Conservation (phyloP, 2,888 invertebrate species). For the Acleris holmiana region DNA sequence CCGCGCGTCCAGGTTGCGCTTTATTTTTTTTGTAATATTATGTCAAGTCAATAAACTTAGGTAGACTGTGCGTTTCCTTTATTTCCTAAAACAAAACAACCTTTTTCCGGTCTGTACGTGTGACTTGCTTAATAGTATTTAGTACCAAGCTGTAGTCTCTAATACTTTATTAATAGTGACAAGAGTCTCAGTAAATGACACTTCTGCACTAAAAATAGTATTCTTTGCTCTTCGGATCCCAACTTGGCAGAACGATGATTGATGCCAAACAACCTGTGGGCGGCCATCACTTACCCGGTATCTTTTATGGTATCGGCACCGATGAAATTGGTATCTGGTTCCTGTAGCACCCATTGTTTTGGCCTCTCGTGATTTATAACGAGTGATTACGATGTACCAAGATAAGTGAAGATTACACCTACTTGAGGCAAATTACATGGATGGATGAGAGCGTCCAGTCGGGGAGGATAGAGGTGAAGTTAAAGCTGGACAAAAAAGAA, state of each 20-base stretch:
- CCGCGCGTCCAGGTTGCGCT: no score
- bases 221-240: neutral
- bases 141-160: no score
- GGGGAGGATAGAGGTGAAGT: no score
- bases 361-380: constrained; percentile 22
- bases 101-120: no score
- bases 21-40: no score
- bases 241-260: constrained; percentile 23
- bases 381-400: constrained; percentile 15
- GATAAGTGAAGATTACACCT: constrained; percentile 24
- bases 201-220: neutral
- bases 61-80: no score
- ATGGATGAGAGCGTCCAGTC: constrained; percentile 5
- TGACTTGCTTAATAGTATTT: no score
- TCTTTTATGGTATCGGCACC: constrained; percentile 31
- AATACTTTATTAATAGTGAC: no score
- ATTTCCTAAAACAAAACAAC: no score
- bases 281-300: constrained; percentile 20
- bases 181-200: no score
- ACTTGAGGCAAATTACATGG: constrained; percentile 25
- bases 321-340: constrained; percentile 36
- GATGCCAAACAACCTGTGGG: constrained; percentile 29
- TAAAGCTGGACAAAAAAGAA: no score
- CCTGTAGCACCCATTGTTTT: constrained; percentile 34
- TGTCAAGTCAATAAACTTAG: no score